These are phyloP conservation scores for Standfussiana lucernea DNA, from an alignment of 2,888 invertebrate genomes.

Conservation along the genomic window DNA sequence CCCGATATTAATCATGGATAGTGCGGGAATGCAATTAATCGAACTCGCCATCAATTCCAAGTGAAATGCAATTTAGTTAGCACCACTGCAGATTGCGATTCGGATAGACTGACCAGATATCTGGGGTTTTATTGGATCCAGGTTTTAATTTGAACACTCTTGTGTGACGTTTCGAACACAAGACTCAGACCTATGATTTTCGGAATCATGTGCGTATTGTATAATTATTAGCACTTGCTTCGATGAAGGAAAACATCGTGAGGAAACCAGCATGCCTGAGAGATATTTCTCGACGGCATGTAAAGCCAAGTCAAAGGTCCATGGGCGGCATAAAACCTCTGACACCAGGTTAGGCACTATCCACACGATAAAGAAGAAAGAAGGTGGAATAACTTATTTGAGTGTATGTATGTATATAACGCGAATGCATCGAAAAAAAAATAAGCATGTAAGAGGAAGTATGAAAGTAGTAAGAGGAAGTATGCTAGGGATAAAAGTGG, in stretches of 20 bases:
- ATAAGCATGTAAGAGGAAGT: not conserved
- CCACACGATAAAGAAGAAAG: too few relatives aligned
- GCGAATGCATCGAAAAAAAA: not conserved
- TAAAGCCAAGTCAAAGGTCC: too few relatives aligned
- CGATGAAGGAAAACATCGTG: too few relatives aligned
- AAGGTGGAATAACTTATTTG: not conserved
- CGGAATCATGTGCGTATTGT: too few relatives aligned
- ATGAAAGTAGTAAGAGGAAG: not conserved
- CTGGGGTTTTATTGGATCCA: not conserved
- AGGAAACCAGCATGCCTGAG: too few relatives aligned
- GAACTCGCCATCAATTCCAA: constrained; percentile 25
- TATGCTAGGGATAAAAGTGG: not conserved
- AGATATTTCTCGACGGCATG: too few relatives aligned
- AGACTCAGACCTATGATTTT: too few relatives aligned
- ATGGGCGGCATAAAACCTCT: too few relatives aligned
- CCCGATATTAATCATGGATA: constrained; percentile 32
- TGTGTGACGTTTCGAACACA: not conserved
- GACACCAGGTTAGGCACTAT: too few relatives aligned
- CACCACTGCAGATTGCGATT: constrained; percentile 42
- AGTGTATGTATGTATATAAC: not conserved
- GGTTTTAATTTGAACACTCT: not conserved
- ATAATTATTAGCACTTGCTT: too few relatives aligned
- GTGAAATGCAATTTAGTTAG: constrained; percentile 52
- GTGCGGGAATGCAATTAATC: constrained; percentile 36
- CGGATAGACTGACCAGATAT: not conserved